These are phyloP conservation scores for Pluvialis apricaria DNA, from an alignment of 2,113 vertebrate species.

Conservation along the genomic window DNA sequence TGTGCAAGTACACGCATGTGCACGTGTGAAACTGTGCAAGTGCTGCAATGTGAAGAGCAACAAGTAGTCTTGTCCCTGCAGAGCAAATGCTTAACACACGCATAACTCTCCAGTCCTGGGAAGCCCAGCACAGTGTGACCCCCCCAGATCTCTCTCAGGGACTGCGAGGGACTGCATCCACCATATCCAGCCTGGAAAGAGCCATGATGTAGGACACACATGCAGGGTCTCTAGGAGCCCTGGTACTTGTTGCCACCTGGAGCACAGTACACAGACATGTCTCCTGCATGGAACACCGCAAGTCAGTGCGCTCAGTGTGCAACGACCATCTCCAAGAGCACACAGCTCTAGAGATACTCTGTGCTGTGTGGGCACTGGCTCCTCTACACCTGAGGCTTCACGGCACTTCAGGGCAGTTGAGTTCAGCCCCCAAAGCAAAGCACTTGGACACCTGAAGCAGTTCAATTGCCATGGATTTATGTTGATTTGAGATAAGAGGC, in stretches of 20 bases:
- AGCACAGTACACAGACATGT: neutral
- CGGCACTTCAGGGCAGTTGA: neutral
- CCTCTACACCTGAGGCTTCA: neutral
- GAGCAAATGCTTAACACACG: neutral
- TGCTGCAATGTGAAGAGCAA: neutral
- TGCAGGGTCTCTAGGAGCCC: neutral
- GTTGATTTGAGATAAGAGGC: neutral
- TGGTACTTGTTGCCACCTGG: neutral
- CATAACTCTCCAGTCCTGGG: neutral
- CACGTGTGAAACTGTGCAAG: neutral
- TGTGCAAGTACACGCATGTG: neutral
- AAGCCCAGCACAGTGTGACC: neutral
- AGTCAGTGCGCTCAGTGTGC: neutral
- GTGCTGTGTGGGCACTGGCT: neutral
- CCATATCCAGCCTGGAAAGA: neutral
- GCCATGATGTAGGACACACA: too few relatives aligned
- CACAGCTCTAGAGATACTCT: neutral
- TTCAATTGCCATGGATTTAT: neutral
- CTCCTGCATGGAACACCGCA: neutral
- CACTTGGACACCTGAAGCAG: neutral
- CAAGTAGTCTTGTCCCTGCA: neutral
- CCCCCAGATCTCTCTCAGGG: neutral
- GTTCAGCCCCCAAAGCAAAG: neutral
- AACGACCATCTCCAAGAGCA: neutral
- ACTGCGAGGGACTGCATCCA: neutral